phyloP scores from a whole-genome alignment of 1,140 invertebrate genomes.

The Cydia fagiglandana region DNA sequence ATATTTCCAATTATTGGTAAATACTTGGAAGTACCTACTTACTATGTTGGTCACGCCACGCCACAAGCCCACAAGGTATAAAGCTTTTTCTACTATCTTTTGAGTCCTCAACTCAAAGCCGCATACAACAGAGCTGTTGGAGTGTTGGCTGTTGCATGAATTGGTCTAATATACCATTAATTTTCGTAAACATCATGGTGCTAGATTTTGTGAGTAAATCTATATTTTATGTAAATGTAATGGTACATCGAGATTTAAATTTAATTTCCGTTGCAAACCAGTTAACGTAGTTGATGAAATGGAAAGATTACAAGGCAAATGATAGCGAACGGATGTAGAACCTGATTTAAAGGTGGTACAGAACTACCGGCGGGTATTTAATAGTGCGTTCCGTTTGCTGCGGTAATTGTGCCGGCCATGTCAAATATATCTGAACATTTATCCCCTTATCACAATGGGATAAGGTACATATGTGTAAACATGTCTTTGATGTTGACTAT shows the following conservation, averaged over 20 bases:
- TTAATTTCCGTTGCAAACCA: conserved; percentile 25
- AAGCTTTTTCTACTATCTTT: no score
- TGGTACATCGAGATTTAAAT: neutral
- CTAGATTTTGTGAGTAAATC: neutral
- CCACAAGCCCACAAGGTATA: no score
- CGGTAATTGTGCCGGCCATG: neutral
- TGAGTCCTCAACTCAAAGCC: no score
- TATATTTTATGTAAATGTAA: neutral
- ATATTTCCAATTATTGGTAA: no score
- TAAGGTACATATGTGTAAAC: neutral
- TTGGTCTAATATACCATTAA: neutral
- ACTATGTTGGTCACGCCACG: no score
- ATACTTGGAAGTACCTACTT: no score
- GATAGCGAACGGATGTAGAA: conserved; percentile 26
- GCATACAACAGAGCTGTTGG: neutral
- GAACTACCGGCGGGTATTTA: conserved; percentile 19
- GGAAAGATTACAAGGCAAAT: conserved; percentile 27
- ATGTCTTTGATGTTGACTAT: neutral
- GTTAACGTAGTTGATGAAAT: conserved; percentile 23
- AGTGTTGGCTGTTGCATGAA: no score
- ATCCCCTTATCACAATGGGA: neutral
- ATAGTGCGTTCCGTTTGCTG: conserved; percentile 16
- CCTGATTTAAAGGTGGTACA: conserved; percentile 23
- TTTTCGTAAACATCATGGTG: neutral
- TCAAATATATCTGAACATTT: neutral